These are phyloP conservation scores for Calameuta pallipes DNA, from an alignment of 2,888 invertebrate genomes.

Conservation along the genomic window DNA sequence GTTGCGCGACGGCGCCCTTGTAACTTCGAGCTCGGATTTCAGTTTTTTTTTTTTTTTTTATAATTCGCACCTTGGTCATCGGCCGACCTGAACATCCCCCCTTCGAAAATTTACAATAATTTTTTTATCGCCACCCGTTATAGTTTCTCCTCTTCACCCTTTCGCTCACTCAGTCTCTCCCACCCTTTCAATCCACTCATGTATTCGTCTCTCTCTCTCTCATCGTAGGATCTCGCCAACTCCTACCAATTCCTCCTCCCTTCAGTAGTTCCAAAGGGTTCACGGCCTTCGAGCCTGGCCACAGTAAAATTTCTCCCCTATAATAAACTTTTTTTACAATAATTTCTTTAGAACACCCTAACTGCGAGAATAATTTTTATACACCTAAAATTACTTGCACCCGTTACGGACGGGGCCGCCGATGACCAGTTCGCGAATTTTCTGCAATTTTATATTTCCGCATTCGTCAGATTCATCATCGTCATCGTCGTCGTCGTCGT, in stretches of 20 bases:
- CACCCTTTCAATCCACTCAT: conserved; percentile 1
- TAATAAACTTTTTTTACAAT: conserved; percentile 59
- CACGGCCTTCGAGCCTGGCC: conserved; percentile 12
- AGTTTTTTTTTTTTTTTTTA: conserved; percentile 18
- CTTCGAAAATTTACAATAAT: conserved; percentile 53
- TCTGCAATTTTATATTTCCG: neutral
- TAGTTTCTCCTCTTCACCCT: conserved; percentile 21
- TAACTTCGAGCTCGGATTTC: conserved; percentile 46
- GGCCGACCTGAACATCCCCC: conserved; percentile 52
- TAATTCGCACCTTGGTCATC: conserved; percentile 56
- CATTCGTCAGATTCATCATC: neutral
- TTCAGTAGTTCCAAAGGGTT: neutral
- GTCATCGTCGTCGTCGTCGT: conserved; percentile 9
- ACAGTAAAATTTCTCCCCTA: conserved; percentile 29
- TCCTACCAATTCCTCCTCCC: neutral
- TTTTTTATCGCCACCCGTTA: conserved; percentile 29
- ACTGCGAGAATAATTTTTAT: conserved; percentile 45
- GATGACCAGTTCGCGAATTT: conserved; percentile 43
- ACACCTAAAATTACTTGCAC: conserved; percentile 63
- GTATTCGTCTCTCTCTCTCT: conserved; percentile 8
- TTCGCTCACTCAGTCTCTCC: conserved; percentile 15
- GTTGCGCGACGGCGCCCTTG: conserved; percentile 24
- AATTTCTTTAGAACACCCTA: conserved; percentile 58
- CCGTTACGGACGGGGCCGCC: conserved; percentile 60
- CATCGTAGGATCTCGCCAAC: neutral